phyloP scores from a whole-genome alignment of 2,113 vertebrate genomes.

The Ammodramus savannarum region DNA sequence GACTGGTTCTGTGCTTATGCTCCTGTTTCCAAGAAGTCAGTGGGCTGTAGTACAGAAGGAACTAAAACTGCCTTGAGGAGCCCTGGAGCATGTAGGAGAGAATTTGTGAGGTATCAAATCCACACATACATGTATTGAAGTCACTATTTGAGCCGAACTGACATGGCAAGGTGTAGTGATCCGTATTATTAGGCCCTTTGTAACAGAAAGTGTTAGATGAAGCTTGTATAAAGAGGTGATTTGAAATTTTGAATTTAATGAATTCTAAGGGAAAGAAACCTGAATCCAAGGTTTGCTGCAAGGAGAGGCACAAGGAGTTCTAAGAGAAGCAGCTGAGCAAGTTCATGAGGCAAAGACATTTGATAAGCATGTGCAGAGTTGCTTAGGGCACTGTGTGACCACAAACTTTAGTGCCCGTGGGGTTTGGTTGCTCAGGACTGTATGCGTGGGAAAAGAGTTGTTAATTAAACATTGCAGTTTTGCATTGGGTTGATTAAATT shows the following conservation, averaged over 20 bases:
- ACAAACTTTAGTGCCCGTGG: background rate
- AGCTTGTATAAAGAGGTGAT: background rate
- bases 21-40: background rate
- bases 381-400: background rate
- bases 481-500: conserved; percentile 19
- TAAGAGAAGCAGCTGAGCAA: background rate
- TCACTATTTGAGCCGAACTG: background rate
- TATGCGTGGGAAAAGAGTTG: background rate
- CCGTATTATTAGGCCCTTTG: background rate
- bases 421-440: background rate
- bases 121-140: background rate
- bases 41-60: background rate
- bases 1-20: background rate
- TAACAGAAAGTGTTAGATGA: background rate
- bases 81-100: background rate
- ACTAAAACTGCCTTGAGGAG: background rate
- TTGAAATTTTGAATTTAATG: background rate
- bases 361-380: background rate
- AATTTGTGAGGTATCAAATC: background rate
- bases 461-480: background rate
- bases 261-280: background rate
- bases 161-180: background rate
- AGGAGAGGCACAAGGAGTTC: background rate
- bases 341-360: background rate
- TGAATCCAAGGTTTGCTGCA: background rate